Percentiles rank a stretch among this genome's conserved stretches.
Conservation (phyloP, 2,888 invertebrate species). For the Blastobasis adustella region DNA sequence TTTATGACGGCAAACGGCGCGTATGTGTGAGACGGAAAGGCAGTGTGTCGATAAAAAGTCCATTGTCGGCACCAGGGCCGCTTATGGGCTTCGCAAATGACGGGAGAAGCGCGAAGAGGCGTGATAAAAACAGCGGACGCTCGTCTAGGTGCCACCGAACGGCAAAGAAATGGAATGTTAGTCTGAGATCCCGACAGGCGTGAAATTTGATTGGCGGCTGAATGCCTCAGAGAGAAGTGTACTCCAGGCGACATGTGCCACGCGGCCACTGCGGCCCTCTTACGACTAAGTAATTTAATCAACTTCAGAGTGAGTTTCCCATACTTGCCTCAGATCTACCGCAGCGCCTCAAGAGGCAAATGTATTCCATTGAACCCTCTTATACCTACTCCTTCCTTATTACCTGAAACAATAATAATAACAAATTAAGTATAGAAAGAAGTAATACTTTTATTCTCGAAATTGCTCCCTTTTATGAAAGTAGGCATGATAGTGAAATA, state of each 20-base stretch:
- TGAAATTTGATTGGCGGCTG: conserved; percentile 50
- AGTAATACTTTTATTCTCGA: too few species aligned
- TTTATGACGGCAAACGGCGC: conserved; percentile 56
- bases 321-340: too few species aligned
- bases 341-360: too few species aligned
- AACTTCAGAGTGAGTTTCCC: not conserved
- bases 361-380: too few species aligned
- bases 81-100: conserved; percentile 57
- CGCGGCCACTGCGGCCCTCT: conserved; percentile 2
- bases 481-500: too few species aligned
- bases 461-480: too few species aligned
- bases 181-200: conserved; percentile 38
- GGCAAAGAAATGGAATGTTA: conserved; percentile 42
- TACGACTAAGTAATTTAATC: not conserved
- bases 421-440: not conserved
- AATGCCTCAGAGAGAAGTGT: conserved; percentile 20
- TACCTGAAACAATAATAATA: conserved; percentile 7
- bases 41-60: conserved; percentile 58
- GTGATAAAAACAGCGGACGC: conserved; percentile 56
- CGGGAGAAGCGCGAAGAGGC: conserved; percentile 44
- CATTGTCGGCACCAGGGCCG: conserved; percentile 54
- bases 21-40: conserved; percentile 47
- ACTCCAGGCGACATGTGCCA: conserved; percentile 2
- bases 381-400: not conserved
- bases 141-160: conserved; percentile 32